These are phyloP conservation scores for Hylia prasina DNA, from an alignment of 2,113 vertebrate genomes.

Conservation along the genomic window DNA sequence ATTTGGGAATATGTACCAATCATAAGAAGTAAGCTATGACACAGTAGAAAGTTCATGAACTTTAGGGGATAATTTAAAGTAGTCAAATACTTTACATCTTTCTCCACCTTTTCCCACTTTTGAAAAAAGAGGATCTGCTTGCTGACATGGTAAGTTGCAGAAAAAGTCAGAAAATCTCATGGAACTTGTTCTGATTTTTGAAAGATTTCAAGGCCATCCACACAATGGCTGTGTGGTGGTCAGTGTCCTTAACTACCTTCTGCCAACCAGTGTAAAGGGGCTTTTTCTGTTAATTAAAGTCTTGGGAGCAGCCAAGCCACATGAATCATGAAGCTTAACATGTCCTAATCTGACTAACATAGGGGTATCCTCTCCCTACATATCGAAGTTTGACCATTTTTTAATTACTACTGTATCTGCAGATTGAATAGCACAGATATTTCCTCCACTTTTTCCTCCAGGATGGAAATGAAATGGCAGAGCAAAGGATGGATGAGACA, in stretches of 20 bases:
- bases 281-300: neutral
- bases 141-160: neutral
- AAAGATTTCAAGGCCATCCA: neutral
- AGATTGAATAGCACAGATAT: neutral
- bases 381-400: neutral
- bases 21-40: neutral
- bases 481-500: neutral
- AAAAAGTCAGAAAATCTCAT: neutral
- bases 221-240: neutral
- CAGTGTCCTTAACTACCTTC: neutral
- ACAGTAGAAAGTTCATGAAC: neutral
- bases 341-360: neutral
- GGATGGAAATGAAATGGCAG: neutral
- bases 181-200: neutral
- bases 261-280: neutral
- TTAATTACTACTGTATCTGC: neutral
- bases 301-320: neutral
- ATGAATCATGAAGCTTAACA: neutral
- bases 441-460: neutral
- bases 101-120: neutral
- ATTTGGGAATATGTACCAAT: neutral
- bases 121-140: neutral
- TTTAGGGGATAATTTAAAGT: neutral
- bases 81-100: neutral
- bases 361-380: neutral